These are phyloP conservation scores for Pristionchus entomophagus DNA, from an alignment of 2,888 invertebrate species.

Conservation along the genomic window DNA sequence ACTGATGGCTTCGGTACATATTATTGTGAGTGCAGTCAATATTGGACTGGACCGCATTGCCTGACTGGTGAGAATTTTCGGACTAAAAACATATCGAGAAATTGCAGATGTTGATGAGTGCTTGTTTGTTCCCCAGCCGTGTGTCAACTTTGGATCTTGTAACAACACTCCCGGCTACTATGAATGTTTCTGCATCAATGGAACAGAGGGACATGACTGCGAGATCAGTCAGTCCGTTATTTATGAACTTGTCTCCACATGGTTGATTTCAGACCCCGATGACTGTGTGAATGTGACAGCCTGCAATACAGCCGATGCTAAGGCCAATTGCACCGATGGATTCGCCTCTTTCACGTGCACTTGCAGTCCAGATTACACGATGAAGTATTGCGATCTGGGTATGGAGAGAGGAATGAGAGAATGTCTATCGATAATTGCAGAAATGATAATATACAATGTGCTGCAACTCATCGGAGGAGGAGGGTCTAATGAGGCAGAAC, in stretches of 20 bases:
- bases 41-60: slow-evolving; percentile 10
- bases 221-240: not conserved
- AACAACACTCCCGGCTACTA: not conserved
- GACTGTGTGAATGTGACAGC: slow-evolving; percentile 6
- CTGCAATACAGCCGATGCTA: not conserved
- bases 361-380: not conserved
- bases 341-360: not conserved
- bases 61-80: not conserved
- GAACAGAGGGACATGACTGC: not conserved
- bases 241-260: not conserved
- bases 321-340: slow-evolving; percentile 33
- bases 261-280: not conserved
- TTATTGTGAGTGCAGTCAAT: not conserved
- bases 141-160: slow-evolving; percentile 11
- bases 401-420: not conserved
- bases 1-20: slow-evolving; percentile 25
- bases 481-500: not conserved
- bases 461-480: slow-evolving; percentile 5
- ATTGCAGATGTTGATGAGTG: slow-evolving; percentile 22
- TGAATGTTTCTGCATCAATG: not conserved
- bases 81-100: not conserved
- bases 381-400: slow-evolving; percentile 35
- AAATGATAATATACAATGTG: slow-evolving; percentile 25
- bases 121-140: not conserved
- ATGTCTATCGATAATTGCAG: not conserved